Base-by-base conservation (phyloP, 2,797 vertebrate species). In the Coregonus suidteri region DNA sequence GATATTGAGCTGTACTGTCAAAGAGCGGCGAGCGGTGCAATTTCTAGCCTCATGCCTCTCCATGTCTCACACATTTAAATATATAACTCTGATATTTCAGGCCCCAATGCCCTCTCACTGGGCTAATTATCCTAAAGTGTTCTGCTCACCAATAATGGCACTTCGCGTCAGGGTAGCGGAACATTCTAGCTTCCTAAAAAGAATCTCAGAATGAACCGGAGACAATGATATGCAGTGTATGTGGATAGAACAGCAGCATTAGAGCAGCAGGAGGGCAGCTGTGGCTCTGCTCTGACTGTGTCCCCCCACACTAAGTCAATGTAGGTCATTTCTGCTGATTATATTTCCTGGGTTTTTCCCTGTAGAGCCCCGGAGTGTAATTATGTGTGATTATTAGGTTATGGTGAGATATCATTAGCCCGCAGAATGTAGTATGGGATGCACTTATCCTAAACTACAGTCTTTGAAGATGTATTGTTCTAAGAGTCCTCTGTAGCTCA, bases 111-210 rank as follows among this genome's bases (percentile, higher is more conserved):
- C 76, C 81, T 81, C 79, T 83, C 81, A 79, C 83, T 78, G 74
- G 30, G 77, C 83, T 84, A 77, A 81, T 87, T 85, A 89, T 70
- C 81, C 74, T 64, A 37, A 83, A 83, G 75, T 81, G 73, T 74
- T 75, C 86, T 82, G 4, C 77, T 85, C 68, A 74, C 62, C 65
- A 70, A 78, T 83, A 85, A 82, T 76, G 59, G 72, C 77, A 70
- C 75, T 81, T 56, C 65, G 31, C 66, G 51, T 67, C 75, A 72
- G 20, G 59, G n/a, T 77, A 52, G 62, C 75, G 77, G 72, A 80
- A 77, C 75, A 67, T 16, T 67, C 31, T 64, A 9, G 73, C 75
- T 69, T 72, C 62, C 35, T 15, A 16, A 72, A 54, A 54, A 73
- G 71, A 15, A 67, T 7, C 65, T 67, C 15, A 4, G 6, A 1